phyloP scores from a whole-genome alignment of 2,888 invertebrate genomes.

The Idaea biselata region DNA sequence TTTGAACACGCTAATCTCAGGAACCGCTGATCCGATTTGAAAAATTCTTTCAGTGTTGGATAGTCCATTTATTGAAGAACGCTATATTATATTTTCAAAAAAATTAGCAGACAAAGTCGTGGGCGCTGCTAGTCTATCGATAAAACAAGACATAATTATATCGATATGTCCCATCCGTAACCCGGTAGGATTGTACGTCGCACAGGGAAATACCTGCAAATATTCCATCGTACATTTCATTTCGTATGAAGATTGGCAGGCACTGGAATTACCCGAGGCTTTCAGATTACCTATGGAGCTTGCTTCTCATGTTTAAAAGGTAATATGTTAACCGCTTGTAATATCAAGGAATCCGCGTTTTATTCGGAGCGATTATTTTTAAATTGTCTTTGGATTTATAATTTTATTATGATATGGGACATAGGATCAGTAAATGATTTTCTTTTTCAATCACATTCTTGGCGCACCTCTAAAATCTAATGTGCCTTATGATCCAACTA shows the following conservation, averaged over 20 bases:
- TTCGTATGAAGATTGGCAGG: conserved; percentile 23
- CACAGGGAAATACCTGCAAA: conserved; percentile 16
- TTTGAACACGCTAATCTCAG: too few relatives aligned
- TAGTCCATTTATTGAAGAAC: too few relatives aligned
- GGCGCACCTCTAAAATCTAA: too few relatives aligned
- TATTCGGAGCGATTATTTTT: not conserved
- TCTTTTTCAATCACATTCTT: not conserved
- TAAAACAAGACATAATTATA: not conserved
- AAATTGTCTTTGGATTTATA: not conserved
- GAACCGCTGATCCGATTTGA: too few relatives aligned
- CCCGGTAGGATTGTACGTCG: conserved; percentile 12
- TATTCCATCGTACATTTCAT: conserved; percentile 22
- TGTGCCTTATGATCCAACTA: too few relatives aligned
- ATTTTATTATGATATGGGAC: not conserved
- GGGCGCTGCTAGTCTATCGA: too few relatives aligned
- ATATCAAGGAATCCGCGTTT: not conserved
- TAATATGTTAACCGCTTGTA: conserved; percentile 7
- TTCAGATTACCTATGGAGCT: conserved; percentile 15
- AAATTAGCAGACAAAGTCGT: too few relatives aligned
- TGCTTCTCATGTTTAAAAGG: conserved; percentile 11
- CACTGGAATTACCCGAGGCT: conserved; percentile 19
- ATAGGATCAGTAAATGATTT: not conserved
- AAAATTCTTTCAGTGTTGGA: too few relatives aligned
- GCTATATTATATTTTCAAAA: too few relatives aligned
- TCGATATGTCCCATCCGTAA: conserved; percentile 10